Evolutionary conservation across 2,113 vertebrate species (phyloP).

Genomic region (Prinia subflava): DNA sequence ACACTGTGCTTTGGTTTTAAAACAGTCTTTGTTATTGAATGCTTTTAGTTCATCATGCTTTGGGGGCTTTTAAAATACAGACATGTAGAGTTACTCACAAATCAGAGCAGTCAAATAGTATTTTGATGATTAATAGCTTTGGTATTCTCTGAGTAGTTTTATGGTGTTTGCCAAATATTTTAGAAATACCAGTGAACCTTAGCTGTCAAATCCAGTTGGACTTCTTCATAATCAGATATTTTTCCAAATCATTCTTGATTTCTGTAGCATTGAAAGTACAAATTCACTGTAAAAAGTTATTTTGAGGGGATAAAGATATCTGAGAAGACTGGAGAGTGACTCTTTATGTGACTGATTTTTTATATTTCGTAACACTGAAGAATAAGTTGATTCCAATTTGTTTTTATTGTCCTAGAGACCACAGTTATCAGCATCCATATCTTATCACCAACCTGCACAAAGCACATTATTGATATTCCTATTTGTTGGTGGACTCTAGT

Average conservation of each 20-base stretch:
- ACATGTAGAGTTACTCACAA: not conserved
- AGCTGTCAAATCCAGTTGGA: not conserved
- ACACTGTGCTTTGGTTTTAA: not conserved
- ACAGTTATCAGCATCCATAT: not conserved
- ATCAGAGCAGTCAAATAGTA: not conserved
- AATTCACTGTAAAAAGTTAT: not conserved
- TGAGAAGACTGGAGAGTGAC: not conserved
- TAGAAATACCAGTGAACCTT: not conserved
- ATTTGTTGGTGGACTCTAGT: not conserved
- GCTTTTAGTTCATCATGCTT: not conserved
- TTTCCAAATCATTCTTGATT: not conserved
- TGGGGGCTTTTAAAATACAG: not conserved
- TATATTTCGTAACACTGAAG: not conserved
- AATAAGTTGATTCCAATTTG: not conserved
- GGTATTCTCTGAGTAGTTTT: slow-evolving; percentile 8
- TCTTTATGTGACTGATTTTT: not conserved
- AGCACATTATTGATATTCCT: not conserved
- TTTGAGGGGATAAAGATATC: not conserved
- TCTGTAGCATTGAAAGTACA: not conserved
- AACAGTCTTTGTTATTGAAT: not conserved
- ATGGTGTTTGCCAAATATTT: slow-evolving; percentile 10
- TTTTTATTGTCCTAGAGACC: not conserved
- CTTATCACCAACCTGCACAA: not conserved
- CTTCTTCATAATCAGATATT: not conserved
- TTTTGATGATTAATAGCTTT: slow-evolving; percentile 28